A percentile compares a stretch with the other conserved stretches of the same genome.
Evolutionary conservation across 1,140 invertebrate genomes (phyloP).

Genomic region (Ceratosolen fusciceps): DNA sequence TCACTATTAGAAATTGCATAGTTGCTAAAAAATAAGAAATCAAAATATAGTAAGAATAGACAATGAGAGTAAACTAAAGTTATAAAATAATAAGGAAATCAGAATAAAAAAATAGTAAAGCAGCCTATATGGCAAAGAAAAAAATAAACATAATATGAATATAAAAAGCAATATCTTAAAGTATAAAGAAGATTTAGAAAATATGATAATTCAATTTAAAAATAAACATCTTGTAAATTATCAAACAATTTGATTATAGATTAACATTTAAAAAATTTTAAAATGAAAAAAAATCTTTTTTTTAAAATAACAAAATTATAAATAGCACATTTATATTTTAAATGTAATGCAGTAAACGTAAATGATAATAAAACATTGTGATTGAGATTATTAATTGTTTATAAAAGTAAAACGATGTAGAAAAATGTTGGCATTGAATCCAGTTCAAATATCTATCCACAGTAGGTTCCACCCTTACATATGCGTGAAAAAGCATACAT

Average conservation of each 20-base stretch:
- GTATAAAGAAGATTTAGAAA: too few relatives aligned
- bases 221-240: too few relatives aligned
- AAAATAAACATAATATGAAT: neutral
- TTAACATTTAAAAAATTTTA: too few relatives aligned
- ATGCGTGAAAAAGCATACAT: neutral
- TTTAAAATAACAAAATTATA: too few relatives aligned
- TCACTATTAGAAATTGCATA: neutral
- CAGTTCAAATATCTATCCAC: neutral
- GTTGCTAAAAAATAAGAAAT: constrained; percentile 18
- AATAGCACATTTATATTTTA: neutral
- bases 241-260: too few relatives aligned
- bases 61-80: neutral
- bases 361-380: too few relatives aligned
- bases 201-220: too few relatives aligned
- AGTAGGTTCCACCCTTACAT: neutral
- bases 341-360: neutral
- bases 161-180: neutral
- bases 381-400: neutral
- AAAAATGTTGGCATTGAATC: neutral
- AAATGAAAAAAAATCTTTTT: too few relatives aligned
- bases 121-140: neutral
- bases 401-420: neutral
- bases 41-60: neutral
- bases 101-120: neutral
- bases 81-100: neutral